Conservation (phyloP, 2,113 vertebrate species). For the Laticauda laticaudata region DNA sequence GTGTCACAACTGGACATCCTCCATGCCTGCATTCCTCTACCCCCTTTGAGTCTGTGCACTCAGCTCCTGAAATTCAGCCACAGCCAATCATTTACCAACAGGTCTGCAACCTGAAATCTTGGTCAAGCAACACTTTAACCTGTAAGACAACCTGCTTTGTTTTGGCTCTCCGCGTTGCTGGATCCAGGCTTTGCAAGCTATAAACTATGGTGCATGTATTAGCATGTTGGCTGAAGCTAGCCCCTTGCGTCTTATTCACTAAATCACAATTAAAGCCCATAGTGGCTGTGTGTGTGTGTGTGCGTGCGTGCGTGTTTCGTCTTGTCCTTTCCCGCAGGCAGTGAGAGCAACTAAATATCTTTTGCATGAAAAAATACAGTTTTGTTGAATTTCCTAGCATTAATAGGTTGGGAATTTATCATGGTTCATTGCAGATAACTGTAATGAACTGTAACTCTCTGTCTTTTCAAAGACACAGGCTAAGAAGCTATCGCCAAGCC, state of each 20-base stretch:
- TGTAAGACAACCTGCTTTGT: background rate
- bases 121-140: background rate
- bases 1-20: background rate
- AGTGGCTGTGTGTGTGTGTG: background rate
- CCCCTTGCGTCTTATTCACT: background rate
- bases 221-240: background rate
- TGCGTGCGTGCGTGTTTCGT: too few species aligned
- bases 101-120: background rate
- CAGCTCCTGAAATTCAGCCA: background rate
- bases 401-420: background rate
- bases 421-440: conserved; percentile 9
- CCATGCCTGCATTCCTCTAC: background rate
- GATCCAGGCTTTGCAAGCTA: background rate
- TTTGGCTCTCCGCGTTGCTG: background rate
- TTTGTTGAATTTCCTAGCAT: background rate
- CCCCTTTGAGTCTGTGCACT: background rate
- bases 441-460: background rate
- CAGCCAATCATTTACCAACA: background rate
- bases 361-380: background rate
- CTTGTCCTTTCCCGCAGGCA: background rate
- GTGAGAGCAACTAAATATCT: too few species aligned
- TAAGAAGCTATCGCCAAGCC: conserved; percentile 42
- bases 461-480: background rate
- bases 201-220: background rate
- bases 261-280: background rate